phyloP scores from a whole-genome alignment of 2,797 vertebrate species.

The Lagorchestes hirsutus region DNA sequence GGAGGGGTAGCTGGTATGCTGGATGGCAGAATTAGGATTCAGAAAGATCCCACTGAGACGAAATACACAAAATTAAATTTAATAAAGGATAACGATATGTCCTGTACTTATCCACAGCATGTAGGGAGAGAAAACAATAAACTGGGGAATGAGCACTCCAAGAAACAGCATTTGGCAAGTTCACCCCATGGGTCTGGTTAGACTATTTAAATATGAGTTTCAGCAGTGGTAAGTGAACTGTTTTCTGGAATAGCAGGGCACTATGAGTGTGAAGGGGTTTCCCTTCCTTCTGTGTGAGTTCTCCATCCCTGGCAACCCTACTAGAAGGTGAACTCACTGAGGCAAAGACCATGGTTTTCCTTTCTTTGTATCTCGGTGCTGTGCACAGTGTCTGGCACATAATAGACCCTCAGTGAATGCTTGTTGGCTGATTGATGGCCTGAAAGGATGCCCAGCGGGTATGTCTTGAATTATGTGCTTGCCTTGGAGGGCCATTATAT shows the following conservation, averaged over 20 bases:
- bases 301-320: not conserved
- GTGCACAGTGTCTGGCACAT: not conserved
- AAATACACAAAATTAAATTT: not conserved
- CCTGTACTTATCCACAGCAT: not conserved
- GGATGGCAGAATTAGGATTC: not conserved
- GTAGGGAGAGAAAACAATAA: not conserved
- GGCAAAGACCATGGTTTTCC: not conserved
- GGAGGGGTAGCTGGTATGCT: not conserved
- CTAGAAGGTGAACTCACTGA: not conserved
- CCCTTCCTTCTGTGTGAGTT: not conserved
- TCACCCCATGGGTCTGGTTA: not conserved
- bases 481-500: not conserved
- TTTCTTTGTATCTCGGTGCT: not conserved
- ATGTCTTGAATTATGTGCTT: not conserved
- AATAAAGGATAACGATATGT: not conserved
- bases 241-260: not conserved
- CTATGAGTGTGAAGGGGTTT: not conserved
- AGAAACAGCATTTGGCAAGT: not conserved
- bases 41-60: not conserved
- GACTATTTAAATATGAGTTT: not conserved
- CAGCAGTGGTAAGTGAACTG: not conserved
- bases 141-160: not conserved
- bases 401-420: not conserved
- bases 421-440: not conserved
- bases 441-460: not conserved